Evolutionary conservation across 1,140 invertebrate species (phyloP).

Genomic region (Limonius californicus): DNA sequence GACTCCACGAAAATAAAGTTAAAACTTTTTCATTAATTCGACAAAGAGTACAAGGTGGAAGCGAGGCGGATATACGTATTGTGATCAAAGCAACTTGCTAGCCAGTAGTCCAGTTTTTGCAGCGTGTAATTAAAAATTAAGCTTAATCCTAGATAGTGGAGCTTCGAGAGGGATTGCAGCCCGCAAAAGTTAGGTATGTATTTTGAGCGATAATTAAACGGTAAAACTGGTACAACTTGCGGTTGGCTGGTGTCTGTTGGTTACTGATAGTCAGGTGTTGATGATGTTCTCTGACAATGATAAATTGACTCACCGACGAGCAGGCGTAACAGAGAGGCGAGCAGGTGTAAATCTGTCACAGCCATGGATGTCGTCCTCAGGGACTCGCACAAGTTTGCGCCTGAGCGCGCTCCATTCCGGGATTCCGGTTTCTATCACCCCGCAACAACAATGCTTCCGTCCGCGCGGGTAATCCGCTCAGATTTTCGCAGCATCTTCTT

Average conservation of each 20-base stretch:
- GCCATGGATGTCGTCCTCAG: slow-evolving; percentile 11
- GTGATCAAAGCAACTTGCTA: too few relatives aligned
- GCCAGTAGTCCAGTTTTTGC: too few relatives aligned
- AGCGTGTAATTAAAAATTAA: too few relatives aligned
- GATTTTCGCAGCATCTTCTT: background rate
- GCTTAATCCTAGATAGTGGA: too few relatives aligned
- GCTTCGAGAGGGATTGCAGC: too few relatives aligned
- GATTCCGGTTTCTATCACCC: background rate
- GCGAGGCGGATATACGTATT: too few relatives aligned
- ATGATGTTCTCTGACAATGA: slow-evolving; percentile 5
- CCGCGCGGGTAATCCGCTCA: background rate
- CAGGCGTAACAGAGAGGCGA: slow-evolving; percentile 10
- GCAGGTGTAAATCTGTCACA: slow-evolving; percentile 13
- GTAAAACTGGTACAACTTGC: background rate
- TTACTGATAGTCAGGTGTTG: background rate
- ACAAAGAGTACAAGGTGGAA: too few relatives aligned
- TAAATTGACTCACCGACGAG: slow-evolving; percentile 12
- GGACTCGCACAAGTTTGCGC: slow-evolving; percentile 8
- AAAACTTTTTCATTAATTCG: too few relatives aligned
- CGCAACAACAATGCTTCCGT: background rate
- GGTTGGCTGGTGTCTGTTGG: background rate
- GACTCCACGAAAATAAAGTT: too few relatives aligned
- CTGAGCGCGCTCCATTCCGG: slow-evolving; percentile 4
- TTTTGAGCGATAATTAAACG: too few relatives aligned
- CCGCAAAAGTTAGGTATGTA: too few relatives aligned